Evolutionary conservation across 1,140 invertebrate species (phyloP).

Genomic region (Drosophila ogumai): DNA sequence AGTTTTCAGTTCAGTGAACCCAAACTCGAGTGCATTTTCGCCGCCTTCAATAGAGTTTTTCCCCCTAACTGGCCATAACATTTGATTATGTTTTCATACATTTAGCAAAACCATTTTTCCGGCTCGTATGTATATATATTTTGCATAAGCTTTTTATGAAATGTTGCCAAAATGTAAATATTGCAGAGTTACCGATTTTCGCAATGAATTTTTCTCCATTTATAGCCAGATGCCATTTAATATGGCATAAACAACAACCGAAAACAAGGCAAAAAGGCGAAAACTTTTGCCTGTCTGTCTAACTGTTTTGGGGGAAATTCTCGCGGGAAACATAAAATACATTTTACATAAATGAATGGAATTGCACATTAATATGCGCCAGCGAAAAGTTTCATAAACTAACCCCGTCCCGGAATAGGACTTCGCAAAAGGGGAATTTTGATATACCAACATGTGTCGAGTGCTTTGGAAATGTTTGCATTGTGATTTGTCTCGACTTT

Average conservation of each 20-base stretch:
- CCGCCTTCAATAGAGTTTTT: slow-evolving; percentile 10
- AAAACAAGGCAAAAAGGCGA: slow-evolving; percentile 2
- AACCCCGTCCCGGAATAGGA: not conserved
- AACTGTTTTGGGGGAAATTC: slow-evolving; percentile 51
- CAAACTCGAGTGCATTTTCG: slow-evolving; percentile 28
- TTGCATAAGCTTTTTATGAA: slow-evolving; percentile 58
- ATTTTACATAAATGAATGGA: slow-evolving; percentile 76
- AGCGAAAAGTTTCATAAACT: slow-evolving; percentile 58
- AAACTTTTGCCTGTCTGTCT: slow-evolving; percentile 39
- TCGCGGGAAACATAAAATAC: slow-evolving; percentile 75
- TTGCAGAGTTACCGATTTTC: slow-evolving; percentile 48
- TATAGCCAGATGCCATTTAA: slow-evolving; percentile 58
- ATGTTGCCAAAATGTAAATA: slow-evolving; percentile 64
- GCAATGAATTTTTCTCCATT: slow-evolving; percentile 48
- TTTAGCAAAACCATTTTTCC: slow-evolving; percentile 47
- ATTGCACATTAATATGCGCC: slow-evolving; percentile 70
- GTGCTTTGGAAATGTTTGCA: slow-evolving; percentile 45
- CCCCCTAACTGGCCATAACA: slow-evolving; percentile 48
- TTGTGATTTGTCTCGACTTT: slow-evolving; percentile 40
- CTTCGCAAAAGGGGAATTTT: not conserved
- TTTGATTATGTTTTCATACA: slow-evolving; percentile 66
- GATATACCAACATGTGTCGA: slow-evolving; percentile 38
- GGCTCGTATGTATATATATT: slow-evolving; percentile 10
- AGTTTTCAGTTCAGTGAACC: slow-evolving; percentile 32
- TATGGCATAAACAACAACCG: slow-evolving; percentile 25